Percentiles rank a stretch among this genome's conserved stretches.
These are phyloP conservation scores for Fregata magnificens DNA, from an alignment of 2,113 vertebrate species.

Conservation along the genomic window DNA sequence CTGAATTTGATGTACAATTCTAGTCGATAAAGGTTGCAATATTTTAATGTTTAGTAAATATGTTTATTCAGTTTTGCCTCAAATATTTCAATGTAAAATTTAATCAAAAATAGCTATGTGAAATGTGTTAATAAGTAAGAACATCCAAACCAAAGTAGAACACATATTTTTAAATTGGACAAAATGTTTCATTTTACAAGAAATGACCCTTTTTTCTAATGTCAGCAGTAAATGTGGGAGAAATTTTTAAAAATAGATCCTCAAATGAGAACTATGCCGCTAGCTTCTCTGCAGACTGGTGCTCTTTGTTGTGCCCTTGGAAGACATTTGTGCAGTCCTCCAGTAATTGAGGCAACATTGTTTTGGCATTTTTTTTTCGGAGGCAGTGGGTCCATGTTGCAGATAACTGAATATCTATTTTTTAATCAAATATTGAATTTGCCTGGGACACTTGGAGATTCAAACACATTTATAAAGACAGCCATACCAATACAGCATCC, in stretches of 20 bases:
- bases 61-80: not conserved
- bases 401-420: not conserved
- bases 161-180: not conserved
- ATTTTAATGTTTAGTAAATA: not conserved
- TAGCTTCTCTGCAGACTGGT: not conserved
- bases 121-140: not conserved
- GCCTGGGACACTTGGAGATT: not conserved
- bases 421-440: conserved; percentile 17
- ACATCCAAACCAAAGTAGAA: not conserved
- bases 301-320: not conserved
- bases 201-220: not conserved
- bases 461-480: not conserved
- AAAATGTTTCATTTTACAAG: not conserved
- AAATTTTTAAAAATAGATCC: not conserved
- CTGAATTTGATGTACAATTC: not conserved
- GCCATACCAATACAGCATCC: not conserved
- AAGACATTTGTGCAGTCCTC: not conserved
- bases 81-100: not conserved
- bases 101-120: not conserved
- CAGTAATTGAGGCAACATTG: not conserved
- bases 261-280: not conserved
- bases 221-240: not conserved
- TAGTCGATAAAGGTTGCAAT: not conserved
- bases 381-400: not conserved
- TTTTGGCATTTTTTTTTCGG: conserved; percentile 16